Conservation (phyloP, 2,797 vertebrate genomes). For the Psittacula derbiana region DNA sequence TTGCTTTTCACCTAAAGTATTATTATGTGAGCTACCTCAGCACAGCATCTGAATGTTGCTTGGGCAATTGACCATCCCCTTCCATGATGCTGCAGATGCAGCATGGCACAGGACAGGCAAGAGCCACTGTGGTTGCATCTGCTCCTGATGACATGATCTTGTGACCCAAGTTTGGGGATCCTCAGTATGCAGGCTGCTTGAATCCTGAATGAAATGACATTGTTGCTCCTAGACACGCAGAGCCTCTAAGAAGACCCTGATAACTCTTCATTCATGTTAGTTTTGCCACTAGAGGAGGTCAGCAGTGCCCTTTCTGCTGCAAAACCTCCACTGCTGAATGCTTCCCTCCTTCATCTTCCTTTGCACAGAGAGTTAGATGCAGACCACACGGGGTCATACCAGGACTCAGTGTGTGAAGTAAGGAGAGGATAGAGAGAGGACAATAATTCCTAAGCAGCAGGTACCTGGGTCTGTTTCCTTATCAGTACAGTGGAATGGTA, state of each 20-base stretch:
- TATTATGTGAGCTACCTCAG: neutral
- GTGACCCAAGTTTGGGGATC: neutral
- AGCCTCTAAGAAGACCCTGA: neutral
- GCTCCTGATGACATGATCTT: neutral
- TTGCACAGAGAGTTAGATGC: neutral
- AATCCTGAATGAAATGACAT: accelerated
- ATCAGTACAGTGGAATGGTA: neutral
- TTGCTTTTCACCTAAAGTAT: neutral
- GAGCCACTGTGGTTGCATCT: neutral
- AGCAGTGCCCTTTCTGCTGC: neutral
- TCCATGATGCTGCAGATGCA: neutral
- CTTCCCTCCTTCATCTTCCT: neutral
- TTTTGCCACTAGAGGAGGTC: neutral
- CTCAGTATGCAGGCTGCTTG: neutral
- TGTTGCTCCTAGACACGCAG: neutral
- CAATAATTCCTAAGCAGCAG: neutral
- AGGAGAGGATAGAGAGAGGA: neutral
- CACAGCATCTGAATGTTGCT: neutral
- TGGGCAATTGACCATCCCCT: neutral
- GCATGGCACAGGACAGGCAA: neutral
- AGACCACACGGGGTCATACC: neutral
- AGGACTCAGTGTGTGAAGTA: neutral
- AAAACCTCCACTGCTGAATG: neutral
- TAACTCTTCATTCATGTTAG: neutral
- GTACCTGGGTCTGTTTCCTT: neutral